phyloP scores from a whole-genome alignment of 2,113 vertebrate species.

The Naja naja region DNA sequence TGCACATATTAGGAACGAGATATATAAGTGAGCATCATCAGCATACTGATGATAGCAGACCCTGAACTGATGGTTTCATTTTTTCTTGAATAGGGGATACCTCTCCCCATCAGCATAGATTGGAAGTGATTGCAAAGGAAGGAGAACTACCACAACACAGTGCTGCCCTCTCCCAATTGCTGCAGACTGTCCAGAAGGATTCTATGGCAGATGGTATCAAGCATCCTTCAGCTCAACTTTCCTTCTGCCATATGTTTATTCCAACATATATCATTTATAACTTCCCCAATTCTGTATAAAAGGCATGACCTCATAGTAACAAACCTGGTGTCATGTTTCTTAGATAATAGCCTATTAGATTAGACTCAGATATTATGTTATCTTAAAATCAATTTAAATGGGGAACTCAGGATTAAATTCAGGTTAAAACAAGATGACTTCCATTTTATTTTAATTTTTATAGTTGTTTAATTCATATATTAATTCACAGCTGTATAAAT shows the following conservation, averaged over 20 bases:
- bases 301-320: background rate
- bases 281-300: background rate
- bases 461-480: background rate
- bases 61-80: background rate
- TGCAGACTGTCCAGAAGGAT: background rate
- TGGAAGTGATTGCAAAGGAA: background rate
- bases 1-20: background rate
- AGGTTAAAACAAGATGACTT: background rate
- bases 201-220: background rate
- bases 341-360: background rate
- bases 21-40: background rate
- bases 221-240: background rate
- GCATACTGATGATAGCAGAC: background rate
- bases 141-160: background rate
- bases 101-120: background rate
- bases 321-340: background rate
- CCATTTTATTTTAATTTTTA: background rate
- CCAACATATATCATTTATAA: background rate
- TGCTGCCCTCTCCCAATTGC: background rate
- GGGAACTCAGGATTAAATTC: background rate
- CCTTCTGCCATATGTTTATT: background rate
- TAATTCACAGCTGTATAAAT: background rate
- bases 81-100: background rate
- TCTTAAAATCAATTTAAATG: background rate
- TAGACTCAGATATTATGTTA: background rate